Evolutionary conservation across 2,113 vertebrate genomes (phyloP).

Genomic region (Archilochus colubris): DNA sequence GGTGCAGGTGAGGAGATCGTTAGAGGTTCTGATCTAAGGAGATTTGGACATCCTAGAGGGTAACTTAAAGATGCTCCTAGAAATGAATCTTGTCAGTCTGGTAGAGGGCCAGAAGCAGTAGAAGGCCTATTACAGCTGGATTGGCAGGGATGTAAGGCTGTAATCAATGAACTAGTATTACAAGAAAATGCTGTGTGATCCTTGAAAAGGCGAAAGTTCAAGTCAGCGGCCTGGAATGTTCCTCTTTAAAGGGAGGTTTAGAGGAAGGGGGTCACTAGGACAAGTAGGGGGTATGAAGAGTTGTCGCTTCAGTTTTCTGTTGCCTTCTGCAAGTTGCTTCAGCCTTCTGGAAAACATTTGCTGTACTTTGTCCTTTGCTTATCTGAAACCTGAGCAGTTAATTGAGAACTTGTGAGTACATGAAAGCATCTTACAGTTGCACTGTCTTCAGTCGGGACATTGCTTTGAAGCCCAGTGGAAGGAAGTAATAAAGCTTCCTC

Average conservation of each 20-base stretch:
- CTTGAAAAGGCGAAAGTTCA: not conserved
- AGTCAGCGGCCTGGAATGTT: not conserved
- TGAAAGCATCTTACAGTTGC: not conserved
- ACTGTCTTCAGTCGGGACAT: not conserved
- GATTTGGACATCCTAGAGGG: not conserved
- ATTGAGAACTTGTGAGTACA: not conserved
- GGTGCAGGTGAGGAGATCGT: not conserved
- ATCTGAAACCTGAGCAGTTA: not conserved
- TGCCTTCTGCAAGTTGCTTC: not conserved
- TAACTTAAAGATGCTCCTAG: not conserved
- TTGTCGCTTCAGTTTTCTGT: not conserved
- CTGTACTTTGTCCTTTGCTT: constrained; percentile 33
- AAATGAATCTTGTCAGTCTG: not conserved
- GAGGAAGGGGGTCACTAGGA: not conserved
- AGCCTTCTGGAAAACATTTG: not conserved
- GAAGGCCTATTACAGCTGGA: not conserved
- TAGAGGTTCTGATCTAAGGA: not conserved
- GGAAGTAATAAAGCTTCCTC: not conserved
- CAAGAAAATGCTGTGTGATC: not conserved
- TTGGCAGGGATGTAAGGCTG: not conserved
- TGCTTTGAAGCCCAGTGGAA: not conserved
- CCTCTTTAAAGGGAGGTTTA: not conserved
- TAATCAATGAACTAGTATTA: not conserved
- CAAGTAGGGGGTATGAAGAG: not conserved
- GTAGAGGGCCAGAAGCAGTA: not conserved